These are phyloP conservation scores for Osmerus eperlanus DNA, from an alignment of 2,113 vertebrate genomes.

Conservation along the genomic window DNA sequence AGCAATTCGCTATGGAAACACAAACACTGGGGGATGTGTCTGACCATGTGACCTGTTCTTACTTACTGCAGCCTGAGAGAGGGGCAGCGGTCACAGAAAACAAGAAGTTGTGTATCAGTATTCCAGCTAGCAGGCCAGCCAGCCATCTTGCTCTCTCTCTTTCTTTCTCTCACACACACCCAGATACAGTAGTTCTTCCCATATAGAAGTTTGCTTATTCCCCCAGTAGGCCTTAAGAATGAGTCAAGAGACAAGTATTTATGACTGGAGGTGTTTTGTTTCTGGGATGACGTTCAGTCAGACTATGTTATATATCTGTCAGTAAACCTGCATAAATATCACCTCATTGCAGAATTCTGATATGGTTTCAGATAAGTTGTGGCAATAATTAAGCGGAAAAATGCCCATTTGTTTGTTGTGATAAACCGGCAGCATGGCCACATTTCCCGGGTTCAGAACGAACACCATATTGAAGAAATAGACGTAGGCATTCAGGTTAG, in stretches of 20 bases:
- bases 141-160: neutral
- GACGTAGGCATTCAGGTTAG: neutral
- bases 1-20: constrained; percentile 51
- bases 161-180: neutral
- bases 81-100: constrained; percentile 16
- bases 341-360: neutral
- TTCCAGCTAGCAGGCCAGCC: neutral
- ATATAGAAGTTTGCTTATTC: too few relatives aligned
- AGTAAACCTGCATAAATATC: neutral
- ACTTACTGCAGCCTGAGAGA: constrained; percentile 8
- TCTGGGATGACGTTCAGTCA: neutral
- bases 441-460: neutral
- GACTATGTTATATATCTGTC: neutral
- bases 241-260: neutral
- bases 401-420: neutral
- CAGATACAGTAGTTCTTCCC: neutral
- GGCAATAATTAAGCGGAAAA: neutral
- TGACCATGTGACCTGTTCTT: constrained; percentile 32
- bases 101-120: neutral
- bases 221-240: neutral
- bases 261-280: neutral
- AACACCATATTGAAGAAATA: neutral
- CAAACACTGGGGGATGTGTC: constrained; percentile 43
- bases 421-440: neutral
- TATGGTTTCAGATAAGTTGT: neutral